Evolutionary conservation across 2,113 vertebrate genomes (phyloP), one percentile per base, ranked within the genome.

Genomic region (Lampris megalopsis): DNA sequence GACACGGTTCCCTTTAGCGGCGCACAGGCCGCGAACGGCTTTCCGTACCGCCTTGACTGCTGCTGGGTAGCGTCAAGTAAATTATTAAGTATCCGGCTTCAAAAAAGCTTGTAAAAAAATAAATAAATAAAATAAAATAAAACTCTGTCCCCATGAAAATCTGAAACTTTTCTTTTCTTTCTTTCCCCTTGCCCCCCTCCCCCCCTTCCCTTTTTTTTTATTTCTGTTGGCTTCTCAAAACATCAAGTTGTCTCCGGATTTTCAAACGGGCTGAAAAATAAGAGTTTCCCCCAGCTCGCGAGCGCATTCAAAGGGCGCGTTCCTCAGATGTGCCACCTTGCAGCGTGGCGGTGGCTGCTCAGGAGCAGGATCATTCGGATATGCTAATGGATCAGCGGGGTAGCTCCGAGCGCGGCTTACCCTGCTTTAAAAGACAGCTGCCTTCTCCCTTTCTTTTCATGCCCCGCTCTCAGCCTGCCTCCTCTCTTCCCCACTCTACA

Each of bases 291-390:
- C 88, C 83, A 86, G 91, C 91, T 88, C 91, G 87, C 85, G 73
- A 90, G 86, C 87, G 5, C 86, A 88, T 90, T 95, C 94, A 95
- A 95, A 95, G 92, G 89, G 86, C 75, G 84, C 79, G 74, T 88
- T 89, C 89, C 85, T 95, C 93, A 95, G 94, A 95, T 93, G 93
- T 94, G 93, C 93, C 93, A 94, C 94, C 94, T 95, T 94, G 93
- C 92, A 94, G 94, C 88, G 89, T 89, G 89, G 91, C 70, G 88
- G 91, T 87, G 90, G 89, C 87, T 91, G 90, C 81, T 88, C 91
- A 91, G 90, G 92, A 91, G 91, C 85, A 89, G 87, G 89, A 93
- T 93, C 92, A 95, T 95, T 95, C 94, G 93, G 93, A 95, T 95
- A 95, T 95, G 94, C 92, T 93, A 95, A 95, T 95, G 87, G 83